Conservation (phyloP, 2,113 vertebrate genomes). For the Haemorhous mexicanus region DNA sequence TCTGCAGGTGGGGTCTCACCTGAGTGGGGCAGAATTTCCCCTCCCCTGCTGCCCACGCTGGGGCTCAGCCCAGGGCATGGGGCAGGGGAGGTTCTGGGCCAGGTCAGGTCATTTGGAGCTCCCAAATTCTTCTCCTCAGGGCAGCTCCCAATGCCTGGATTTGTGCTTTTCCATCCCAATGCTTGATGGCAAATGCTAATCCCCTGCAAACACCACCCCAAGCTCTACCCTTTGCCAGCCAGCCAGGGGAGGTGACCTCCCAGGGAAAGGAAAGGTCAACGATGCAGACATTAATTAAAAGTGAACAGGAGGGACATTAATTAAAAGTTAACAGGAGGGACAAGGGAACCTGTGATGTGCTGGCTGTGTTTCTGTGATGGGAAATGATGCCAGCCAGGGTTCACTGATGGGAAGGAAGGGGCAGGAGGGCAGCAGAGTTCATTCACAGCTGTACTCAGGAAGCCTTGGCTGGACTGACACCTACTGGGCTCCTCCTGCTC, state of each 20-base stretch:
- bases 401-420: background rate
- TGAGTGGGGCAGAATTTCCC: background rate
- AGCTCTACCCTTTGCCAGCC: background rate
- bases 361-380: background rate
- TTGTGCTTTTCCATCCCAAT: background rate
- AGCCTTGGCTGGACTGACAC: constrained; percentile 6
- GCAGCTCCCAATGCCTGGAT: background rate
- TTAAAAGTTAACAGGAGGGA: background rate
- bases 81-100: background rate
- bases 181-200: background rate
- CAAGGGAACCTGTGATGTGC: background rate
- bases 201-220: background rate
- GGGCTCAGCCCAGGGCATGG: background rate
- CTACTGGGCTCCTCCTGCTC: background rate
- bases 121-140: background rate
- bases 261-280: background rate
- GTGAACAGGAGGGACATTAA: background rate
- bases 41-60: background rate
- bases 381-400: background rate
- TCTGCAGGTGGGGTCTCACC: background rate
- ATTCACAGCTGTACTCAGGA: rapidly evolving
- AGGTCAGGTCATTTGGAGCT: rapidly evolving
- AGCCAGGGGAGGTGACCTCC: background rate
- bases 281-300: background rate
- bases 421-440: background rate